A percentile compares a stretch with the other conserved stretches of the same genome.
Evolutionary conservation across 1,140 invertebrate species (phyloP).

Genomic region (Eupeodes corollae): DNA sequence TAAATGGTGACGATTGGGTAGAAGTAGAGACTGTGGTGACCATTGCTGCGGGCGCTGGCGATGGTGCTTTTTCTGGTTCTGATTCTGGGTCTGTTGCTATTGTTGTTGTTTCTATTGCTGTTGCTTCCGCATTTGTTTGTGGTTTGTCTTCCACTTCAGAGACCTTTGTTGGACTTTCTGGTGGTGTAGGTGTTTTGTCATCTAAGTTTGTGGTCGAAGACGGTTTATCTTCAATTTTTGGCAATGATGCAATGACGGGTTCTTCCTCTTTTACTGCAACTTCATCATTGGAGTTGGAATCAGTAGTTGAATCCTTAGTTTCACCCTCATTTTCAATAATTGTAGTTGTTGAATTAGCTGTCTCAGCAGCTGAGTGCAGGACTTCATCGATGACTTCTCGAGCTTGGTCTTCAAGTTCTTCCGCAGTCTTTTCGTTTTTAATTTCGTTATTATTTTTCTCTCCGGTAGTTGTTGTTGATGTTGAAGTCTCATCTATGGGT

Average conservation of each 20-base stretch:
- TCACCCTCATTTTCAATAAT: not conserved
- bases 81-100: not conserved
- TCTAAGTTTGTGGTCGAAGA: conserved; percentile 1
- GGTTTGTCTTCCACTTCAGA: too few species aligned
- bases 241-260: not conserved
- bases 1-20: not conserved
- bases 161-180: not conserved
- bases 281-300: not conserved
- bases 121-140: not conserved
- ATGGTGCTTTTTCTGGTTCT: not conserved
- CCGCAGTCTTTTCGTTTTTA: conserved; percentile 7
- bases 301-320: not conserved
- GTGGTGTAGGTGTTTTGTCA: not conserved
- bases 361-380: conserved; percentile 21
- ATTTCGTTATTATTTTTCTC: conserved; percentile 28
- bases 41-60: not conserved
- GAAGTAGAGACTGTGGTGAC: conserved; percentile 23
- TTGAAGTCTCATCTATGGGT: conserved; percentile 2
- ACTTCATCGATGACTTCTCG: conserved; percentile 26
- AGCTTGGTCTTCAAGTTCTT: conserved; percentile 10
- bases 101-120: not conserved
- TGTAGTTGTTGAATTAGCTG: conserved; percentile 2
- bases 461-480: not conserved
- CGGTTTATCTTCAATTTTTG: not conserved
- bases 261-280: not conserved